Conservation (phyloP, 2,113 vertebrate species). For the Xiphophorus couchianus region DNA sequence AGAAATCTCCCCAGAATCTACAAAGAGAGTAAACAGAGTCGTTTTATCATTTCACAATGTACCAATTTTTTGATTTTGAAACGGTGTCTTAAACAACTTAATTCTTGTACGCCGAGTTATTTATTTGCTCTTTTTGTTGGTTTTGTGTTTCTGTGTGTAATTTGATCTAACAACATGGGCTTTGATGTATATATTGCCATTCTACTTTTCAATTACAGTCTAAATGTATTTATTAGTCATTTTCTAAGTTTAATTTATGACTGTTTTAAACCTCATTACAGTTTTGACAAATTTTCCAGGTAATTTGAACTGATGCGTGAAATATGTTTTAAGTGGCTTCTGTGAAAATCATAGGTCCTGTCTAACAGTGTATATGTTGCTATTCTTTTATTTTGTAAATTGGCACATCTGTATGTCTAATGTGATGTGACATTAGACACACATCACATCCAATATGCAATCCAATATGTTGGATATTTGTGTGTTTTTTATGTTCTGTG, state of each 20-base stretch:
- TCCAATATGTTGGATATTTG: too few relatives aligned
- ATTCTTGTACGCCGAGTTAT: constrained; percentile 14
- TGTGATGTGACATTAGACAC: too few relatives aligned
- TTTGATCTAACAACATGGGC: constrained; percentile 53
- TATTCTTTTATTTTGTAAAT: too few relatives aligned
- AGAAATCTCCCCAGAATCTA: constrained; percentile 78
- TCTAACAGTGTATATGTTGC: too few relatives aligned
- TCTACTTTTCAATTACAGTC: constrained; percentile 45
- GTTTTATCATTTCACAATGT: constrained; percentile 70
- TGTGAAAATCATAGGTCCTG: constrained; percentile 10
- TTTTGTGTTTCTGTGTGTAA: constrained; percentile 39
- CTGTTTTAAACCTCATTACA: constrained; percentile 62
- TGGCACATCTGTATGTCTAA: too few relatives aligned
- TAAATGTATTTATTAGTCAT: constrained; percentile 36
- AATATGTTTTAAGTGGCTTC: constrained; percentile 62
- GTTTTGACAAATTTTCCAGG: constrained; percentile 56
- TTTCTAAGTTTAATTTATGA: constrained; percentile 28
- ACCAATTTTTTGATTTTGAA: constrained; percentile 55
- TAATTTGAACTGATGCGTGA: constrained; percentile 59
- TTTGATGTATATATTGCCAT: constrained; percentile 46
- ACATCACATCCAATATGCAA: too few relatives aligned
- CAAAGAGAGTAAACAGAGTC: constrained; percentile 75
- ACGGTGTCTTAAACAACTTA: constrained; percentile 33
- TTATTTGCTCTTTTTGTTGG: constrained; percentile 22
- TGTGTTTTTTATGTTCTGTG: too few relatives aligned